These are phyloP conservation scores for Marasmarcha lunaedactyla DNA, from an alignment of 2,888 invertebrate genomes.

Conservation along the genomic window DNA sequence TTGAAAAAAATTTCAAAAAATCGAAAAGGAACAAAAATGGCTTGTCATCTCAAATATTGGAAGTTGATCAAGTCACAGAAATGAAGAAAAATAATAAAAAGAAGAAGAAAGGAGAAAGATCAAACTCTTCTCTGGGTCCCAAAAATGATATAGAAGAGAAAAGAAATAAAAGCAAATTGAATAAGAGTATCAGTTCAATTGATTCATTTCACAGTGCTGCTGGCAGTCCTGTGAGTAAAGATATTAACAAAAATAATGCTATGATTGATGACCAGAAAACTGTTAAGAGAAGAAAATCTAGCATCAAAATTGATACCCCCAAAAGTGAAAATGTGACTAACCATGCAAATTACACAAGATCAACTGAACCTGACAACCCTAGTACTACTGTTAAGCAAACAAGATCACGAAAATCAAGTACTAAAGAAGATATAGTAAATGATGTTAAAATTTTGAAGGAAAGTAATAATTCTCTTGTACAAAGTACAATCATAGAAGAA, in stretches of 20 bases:
- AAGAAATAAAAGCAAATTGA: constrained; percentile 15
- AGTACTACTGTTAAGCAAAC: too few relatives aligned
- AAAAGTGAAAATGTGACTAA: neutral
- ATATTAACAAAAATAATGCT: too few relatives aligned
- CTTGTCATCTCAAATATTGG: constrained; percentile 18
- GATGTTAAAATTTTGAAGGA: too few relatives aligned
- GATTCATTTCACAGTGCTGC: constrained; percentile 55
- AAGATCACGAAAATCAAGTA: too few relatives aligned
- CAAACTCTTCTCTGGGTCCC: constrained; percentile 20
- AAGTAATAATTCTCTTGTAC: too few relatives aligned
- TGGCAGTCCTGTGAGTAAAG: constrained; percentile 30
- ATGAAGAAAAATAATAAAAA: constrained; percentile 29
- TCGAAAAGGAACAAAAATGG: constrained; percentile 26
- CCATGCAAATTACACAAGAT: neutral
- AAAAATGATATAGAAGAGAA: constrained; percentile 10
- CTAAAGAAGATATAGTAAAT: too few relatives aligned
- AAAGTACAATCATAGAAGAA: too few relatives aligned
- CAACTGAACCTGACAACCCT: neutral
- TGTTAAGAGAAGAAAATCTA: neutral
- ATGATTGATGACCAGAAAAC: too few relatives aligned
- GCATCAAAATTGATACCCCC: neutral
- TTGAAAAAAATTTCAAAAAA: constrained; percentile 8
- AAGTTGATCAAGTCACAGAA: constrained; percentile 8
- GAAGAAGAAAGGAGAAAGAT: constrained; percentile 28
- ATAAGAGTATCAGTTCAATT: constrained; percentile 28